Percentiles rank a stretch among this genome's conserved stretches.
Conservation (phyloP, 1,140 invertebrate species). For the Bombus ignitus region DNA sequence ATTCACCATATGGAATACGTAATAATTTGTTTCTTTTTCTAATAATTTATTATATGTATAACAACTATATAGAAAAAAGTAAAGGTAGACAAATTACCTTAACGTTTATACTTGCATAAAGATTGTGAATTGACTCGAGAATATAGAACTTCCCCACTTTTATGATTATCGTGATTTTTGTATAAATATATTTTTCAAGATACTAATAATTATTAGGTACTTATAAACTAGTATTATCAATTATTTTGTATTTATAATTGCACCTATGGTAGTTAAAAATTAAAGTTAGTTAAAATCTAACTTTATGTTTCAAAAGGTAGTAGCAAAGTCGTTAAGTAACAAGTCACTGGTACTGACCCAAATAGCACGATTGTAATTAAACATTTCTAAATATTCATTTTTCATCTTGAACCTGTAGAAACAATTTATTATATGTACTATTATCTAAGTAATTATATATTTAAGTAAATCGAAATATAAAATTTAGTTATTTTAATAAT, state of each 20-base stretch:
- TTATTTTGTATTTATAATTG: too few species aligned
- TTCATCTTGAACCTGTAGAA: neutral
- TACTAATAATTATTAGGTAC: too few species aligned
- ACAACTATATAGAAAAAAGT: too few species aligned
- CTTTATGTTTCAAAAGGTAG: neutral
- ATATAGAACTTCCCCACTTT: too few species aligned
- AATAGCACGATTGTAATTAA: neutral
- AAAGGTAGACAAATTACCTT: neutral
- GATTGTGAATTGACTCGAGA: too few species aligned
- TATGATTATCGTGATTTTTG: too few species aligned
- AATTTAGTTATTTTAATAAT: neutral
- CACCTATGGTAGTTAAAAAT: too few species aligned
- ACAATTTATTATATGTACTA: neutral
- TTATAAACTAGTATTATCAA: too few species aligned
- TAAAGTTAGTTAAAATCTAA: too few species aligned
- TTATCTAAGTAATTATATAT: neutral
- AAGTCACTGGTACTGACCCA: neutral
- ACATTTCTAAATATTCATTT: neutral
- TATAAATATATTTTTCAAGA: too few species aligned
- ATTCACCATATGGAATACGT: constrained; percentile 95
- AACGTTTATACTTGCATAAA: too few species aligned
- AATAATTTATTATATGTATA: neutral
- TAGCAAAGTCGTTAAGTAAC: neutral
- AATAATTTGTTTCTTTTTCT: constrained; percentile 62
- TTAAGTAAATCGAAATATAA: neutral